Evolutionary conservation across 2,113 vertebrate genomes (phyloP).

Genomic region (Lonchura striata): DNA sequence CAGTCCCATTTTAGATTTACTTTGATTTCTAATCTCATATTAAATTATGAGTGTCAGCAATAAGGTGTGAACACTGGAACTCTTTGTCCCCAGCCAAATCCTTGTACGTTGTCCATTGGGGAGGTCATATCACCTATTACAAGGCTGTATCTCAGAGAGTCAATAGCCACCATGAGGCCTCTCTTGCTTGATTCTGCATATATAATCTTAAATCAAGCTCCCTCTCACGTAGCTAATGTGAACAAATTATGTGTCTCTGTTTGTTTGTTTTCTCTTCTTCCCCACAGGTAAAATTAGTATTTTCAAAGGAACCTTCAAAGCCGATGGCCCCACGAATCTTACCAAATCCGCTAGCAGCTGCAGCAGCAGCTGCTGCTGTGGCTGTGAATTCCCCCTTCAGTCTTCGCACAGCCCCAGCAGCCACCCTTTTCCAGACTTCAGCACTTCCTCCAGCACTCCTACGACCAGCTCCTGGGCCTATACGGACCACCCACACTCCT

Average conservation of each 20-base stretch:
- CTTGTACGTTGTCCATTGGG: background rate
- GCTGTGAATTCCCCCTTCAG: conserved; percentile 84
- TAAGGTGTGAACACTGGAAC: background rate
- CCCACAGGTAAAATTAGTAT: conserved; percentile 85
- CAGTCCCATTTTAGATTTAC: background rate
- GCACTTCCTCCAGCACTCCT: conserved; percentile 87
- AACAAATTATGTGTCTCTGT: conserved; percentile 15
- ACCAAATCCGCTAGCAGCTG: conserved; percentile 87
- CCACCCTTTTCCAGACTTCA: conserved; percentile 89
- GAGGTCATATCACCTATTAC: accelerated
- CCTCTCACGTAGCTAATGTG: background rate
- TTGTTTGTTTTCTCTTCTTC: conserved; percentile 35
- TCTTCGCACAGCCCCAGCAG: conserved; percentile 81
- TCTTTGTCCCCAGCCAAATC: background rate
- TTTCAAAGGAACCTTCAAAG: conserved; percentile 88
- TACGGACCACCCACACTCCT: conserved; percentile 92
- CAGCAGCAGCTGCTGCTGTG: conserved; percentile 82
- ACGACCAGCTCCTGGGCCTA: conserved; percentile 90
- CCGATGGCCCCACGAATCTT: conserved; percentile 84
- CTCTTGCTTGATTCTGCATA: background rate
- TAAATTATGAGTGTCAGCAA: background rate
- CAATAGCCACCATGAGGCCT: background rate
- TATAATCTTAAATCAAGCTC: background rate
- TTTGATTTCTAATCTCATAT: background rate
- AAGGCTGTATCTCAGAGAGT: background rate